These are phyloP conservation scores for Perognathus longimembris DNA, from an alignment of 2,113 vertebrate genomes.

Conservation along the genomic window DNA sequence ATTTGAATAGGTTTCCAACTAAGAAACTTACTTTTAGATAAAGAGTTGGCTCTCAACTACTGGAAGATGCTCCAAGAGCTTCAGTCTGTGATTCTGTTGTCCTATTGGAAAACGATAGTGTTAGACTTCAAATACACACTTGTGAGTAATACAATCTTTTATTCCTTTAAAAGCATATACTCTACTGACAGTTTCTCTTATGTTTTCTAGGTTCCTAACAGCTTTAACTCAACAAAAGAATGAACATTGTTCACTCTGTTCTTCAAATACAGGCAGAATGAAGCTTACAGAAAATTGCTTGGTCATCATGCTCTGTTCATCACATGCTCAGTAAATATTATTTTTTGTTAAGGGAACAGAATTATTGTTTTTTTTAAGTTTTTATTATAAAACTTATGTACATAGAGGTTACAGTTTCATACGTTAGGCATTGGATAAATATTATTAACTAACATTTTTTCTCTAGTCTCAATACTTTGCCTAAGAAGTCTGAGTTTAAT, in stretches of 20 bases:
- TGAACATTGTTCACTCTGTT: neutral
- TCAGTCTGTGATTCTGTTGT: neutral
- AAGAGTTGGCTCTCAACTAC: neutral
- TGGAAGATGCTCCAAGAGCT: neutral
- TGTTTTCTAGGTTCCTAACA: neutral
- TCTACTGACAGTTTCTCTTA: neutral
- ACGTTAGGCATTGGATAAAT: too few species aligned
- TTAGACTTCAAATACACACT: neutral
- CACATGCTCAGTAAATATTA: slow-evolving; percentile 19
- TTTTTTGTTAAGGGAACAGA: too few species aligned
- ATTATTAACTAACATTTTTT: neutral
- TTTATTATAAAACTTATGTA: too few species aligned
- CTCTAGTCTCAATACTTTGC: neutral
- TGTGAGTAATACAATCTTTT: neutral
- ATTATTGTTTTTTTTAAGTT: too few species aligned
- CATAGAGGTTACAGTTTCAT: too few species aligned
- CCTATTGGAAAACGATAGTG: neutral
- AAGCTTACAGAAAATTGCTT: neutral
- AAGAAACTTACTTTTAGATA: neutral
- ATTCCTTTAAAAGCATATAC: neutral
- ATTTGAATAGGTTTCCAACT: neutral
- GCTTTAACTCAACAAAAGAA: slow-evolving; percentile 45
- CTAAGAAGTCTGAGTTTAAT: neutral
- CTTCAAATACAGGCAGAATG: neutral
- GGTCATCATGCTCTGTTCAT: neutral